Evolutionary conservation across 2,797 vertebrate genomes (phyloP).

Genomic region (Notoglanidium macrostoma): DNA sequence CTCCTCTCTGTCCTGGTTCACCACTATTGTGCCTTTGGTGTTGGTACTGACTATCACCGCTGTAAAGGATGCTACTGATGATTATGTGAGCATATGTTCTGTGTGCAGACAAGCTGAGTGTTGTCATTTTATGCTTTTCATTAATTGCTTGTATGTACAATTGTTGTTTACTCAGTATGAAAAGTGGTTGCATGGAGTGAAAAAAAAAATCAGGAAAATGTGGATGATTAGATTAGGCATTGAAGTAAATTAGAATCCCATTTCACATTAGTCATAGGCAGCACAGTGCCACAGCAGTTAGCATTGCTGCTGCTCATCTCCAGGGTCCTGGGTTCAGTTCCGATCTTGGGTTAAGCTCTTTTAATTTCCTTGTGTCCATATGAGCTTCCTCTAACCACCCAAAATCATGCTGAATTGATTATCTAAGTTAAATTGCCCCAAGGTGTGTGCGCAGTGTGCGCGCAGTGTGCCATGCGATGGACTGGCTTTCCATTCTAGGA

Average conservation of each 20-base stretch:
- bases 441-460: background rate
- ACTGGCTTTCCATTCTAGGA: background rate
- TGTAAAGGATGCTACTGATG: conserved; percentile 85
- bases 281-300: background rate
- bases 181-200: background rate
- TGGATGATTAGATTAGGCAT: background rate
- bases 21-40: conserved; percentile 86
- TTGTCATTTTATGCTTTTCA: conserved; percentile 2
- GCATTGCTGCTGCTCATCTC: no score
- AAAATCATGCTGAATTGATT: background rate
- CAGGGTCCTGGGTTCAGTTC: background rate
- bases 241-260: background rate
- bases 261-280: background rate
- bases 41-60: conserved; percentile 84
- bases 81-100: conserved; percentile 76
- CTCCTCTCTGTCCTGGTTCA: conserved; percentile 87
- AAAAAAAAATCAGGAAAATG: background rate
- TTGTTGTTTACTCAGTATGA: background rate
- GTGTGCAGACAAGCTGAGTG: conserved; percentile 1
- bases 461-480: background rate
- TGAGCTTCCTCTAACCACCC: background rate
- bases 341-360: background rate
- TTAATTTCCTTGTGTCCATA: background rate
- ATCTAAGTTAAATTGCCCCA: background rate
- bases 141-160: background rate